A percentile compares a stretch with the other conserved stretches of the same genome.
phyloP scores from a whole-genome alignment of 2,113 vertebrate species.

The Corythornis madagascariensis region DNA sequence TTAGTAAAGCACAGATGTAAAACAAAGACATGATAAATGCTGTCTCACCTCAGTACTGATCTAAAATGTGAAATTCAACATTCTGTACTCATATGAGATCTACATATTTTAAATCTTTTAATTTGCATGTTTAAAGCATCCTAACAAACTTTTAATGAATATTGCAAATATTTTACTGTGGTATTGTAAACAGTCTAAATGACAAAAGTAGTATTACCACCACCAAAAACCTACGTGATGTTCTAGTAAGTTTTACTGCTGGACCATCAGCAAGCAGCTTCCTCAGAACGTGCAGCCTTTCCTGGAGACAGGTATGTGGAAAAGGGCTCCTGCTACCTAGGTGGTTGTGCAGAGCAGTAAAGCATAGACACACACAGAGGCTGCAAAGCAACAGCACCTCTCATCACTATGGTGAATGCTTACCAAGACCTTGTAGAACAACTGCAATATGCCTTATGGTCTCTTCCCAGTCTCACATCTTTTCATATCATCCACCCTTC shows the following conservation, averaged over 20 bases:
- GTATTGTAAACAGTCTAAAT: background rate
- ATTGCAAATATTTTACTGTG: background rate
- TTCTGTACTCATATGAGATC: background rate
- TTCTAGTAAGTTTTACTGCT: background rate
- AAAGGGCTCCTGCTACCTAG: background rate
- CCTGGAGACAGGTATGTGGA: background rate
- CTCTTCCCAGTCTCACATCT: background rate
- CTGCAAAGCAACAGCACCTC: background rate
- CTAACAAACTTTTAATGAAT: background rate
- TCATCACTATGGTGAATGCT: background rate
- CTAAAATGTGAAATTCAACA: background rate
- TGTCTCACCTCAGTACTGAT: background rate
- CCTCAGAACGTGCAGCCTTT: slow-evolving; percentile 10
- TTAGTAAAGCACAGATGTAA: background rate
- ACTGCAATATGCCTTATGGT: background rate
- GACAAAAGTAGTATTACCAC: background rate
- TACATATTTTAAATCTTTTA: background rate
- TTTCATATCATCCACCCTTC: background rate
- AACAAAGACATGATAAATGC: background rate
- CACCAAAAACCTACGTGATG: background rate
- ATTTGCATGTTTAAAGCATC: background rate
- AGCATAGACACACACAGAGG: background rate
- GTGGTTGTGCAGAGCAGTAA: background rate
- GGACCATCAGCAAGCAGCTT: slow-evolving; percentile 36
- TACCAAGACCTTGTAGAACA: background rate